Percentiles rank a stretch among this genome's conserved stretches.
Evolutionary conservation across 2,113 vertebrate genomes (phyloP).

Genomic region (Procavia capensis): DNA sequence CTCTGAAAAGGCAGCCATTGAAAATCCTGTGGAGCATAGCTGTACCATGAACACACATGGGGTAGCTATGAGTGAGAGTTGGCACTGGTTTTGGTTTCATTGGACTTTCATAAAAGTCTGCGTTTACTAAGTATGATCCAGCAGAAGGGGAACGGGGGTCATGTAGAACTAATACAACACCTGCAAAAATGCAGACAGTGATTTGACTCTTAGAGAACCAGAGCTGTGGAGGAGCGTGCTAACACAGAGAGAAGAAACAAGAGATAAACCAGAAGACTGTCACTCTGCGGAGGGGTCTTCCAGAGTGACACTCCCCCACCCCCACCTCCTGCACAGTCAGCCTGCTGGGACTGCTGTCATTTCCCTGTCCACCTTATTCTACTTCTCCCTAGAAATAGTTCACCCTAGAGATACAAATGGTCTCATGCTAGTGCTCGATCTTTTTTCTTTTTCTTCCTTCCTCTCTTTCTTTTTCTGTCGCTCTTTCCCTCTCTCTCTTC

Average conservation of each 20-base stretch:
- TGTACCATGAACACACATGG: not conserved
- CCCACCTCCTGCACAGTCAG: too few relatives aligned
- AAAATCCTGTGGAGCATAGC: not conserved
- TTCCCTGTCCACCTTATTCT: not conserved
- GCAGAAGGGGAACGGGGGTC: not conserved
- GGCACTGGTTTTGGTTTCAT: not conserved
- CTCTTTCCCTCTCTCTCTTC: too few relatives aligned
- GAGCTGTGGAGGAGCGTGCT: not conserved
- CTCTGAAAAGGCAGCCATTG: not conserved
- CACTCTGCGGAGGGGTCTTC: not conserved
- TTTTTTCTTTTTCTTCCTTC: slow-evolving; percentile 26
- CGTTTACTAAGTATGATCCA: not conserved
- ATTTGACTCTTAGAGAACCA: not conserved
- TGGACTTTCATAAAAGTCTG: not conserved
- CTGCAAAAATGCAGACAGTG: not conserved
- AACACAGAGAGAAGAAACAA: not conserved
- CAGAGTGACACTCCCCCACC: too few relatives aligned
- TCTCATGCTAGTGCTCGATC: not conserved
- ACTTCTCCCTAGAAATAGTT: fast-evolving
- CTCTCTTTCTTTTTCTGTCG: too few relatives aligned
- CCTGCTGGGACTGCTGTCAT: not conserved
- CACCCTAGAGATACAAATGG: not conserved
- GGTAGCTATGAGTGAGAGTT: not conserved
- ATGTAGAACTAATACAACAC: too few relatives aligned
- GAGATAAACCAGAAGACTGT: not conserved